Evolutionary conservation across 2,113 vertebrate species (phyloP).

Genomic region (Morone saxatilis): DNA sequence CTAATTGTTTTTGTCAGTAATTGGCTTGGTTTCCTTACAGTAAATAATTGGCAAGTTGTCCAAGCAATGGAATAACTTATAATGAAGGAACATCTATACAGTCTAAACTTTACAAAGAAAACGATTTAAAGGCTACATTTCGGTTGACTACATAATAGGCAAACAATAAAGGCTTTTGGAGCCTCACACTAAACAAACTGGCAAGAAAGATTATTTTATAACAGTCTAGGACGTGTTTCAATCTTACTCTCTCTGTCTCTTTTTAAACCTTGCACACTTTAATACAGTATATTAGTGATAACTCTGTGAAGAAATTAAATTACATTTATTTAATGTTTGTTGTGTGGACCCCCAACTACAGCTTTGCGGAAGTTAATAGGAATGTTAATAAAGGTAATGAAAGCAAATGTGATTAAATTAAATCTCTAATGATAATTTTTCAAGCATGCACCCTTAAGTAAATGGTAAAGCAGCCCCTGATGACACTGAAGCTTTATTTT

Average conservation of each 20-base stretch:
- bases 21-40: conserved; percentile 53
- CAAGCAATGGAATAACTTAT: conserved; percentile 43
- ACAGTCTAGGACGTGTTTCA: not conserved
- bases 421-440: not conserved
- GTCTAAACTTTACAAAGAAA: conserved; percentile 54
- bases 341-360: not conserved
- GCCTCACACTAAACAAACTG: conserved; percentile 20
- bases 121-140: conserved; percentile 44
- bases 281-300: not conserved
- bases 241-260: not conserved
- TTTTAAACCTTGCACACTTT: not conserved
- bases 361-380: not conserved
- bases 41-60: conserved; percentile 64
- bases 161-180: conserved; percentile 20
- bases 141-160: conserved; percentile 16
- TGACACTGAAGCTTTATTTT: not conserved
- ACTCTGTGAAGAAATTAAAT: not conserved
- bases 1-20: conserved; percentile 65
- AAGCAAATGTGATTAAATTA: not conserved
- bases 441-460: not conserved
- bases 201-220: conserved; percentile 1
- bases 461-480: not conserved
- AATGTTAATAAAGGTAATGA: not conserved
- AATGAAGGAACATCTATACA: conserved; percentile 48
- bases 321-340: not conserved